These are phyloP conservation scores for Troides aeacus DNA, from an alignment of 2,888 invertebrate species.

Conservation along the genomic window DNA sequence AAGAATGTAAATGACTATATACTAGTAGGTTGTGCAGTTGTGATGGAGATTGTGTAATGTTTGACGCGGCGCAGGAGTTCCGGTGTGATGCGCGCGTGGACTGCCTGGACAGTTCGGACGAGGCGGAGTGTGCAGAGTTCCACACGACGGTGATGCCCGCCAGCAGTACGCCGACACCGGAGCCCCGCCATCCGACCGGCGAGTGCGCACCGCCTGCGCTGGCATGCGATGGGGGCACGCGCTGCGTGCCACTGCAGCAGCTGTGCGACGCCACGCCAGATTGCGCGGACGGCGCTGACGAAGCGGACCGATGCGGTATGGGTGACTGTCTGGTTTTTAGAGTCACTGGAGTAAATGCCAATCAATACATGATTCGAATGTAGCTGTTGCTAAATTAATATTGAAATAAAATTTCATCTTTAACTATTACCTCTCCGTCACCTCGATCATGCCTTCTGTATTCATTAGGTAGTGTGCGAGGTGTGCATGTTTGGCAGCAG, in stretches of 20 bases:
- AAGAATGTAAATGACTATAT: too few relatives aligned
- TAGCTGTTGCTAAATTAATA: too few relatives aligned
- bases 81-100: conserved; percentile 85
- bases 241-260: conserved; percentile 85
- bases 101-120: conserved; percentile 88
- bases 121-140: conserved; percentile 76
- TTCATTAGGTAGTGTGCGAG: too few relatives aligned
- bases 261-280: conserved; percentile 86
- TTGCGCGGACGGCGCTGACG: conserved; percentile 89
- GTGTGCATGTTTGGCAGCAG: too few relatives aligned
- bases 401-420: too few relatives aligned
- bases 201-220: conserved; percentile 79
- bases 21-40: too few relatives aligned
- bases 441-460: too few relatives aligned
- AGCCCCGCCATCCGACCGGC: conserved; percentile 32
- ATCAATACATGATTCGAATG: too few relatives aligned
- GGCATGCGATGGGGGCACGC: conserved; percentile 83
- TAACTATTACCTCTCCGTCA: too few relatives aligned
- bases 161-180: conserved; percentile 31
- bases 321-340: background rate
- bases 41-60: too few relatives aligned
- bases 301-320: conserved; percentile 84
- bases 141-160: conserved; percentile 26
- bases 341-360: too few relatives aligned
- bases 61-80: conserved; percentile 60